A percentile compares a stretch with the other conserved stretches of the same genome.
Conservation (phyloP, 2,113 vertebrate species). For the Speoplatyrhinus poulsoni region DNA sequence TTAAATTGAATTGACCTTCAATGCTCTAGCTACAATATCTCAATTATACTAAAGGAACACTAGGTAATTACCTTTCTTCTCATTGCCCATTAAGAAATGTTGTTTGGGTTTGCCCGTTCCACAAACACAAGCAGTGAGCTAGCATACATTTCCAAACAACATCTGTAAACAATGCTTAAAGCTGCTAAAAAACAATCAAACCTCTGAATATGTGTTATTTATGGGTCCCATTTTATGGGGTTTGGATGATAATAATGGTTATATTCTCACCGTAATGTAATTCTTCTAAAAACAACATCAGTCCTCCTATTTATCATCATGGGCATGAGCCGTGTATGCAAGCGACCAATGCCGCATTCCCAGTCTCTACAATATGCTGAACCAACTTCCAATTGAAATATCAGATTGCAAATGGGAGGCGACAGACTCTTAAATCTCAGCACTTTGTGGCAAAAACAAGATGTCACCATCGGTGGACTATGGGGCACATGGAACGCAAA, state of each 20-base stretch:
- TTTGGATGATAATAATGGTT: background rate
- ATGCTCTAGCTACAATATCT: no score
- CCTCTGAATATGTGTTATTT: no score
- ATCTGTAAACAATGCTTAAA: no score
- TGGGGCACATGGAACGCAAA: background rate
- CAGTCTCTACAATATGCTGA: slow-evolving; percentile 40
- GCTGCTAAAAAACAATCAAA: no score
- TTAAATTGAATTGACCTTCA: background rate
- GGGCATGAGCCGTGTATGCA: slow-evolving; percentile 16
- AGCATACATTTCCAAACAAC: no score
- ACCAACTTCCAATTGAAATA: slow-evolving; percentile 68
- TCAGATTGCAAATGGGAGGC: slow-evolving; percentile 71
- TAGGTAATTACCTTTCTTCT: no score
- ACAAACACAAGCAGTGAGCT: no score
- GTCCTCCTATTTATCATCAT: slow-evolving; percentile 27
- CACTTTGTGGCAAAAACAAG: slow-evolving; percentile 58
- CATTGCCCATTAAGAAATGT: no score
- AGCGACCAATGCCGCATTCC: slow-evolving; percentile 33
- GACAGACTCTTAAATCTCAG: slow-evolving; percentile 69
- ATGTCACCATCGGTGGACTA: slow-evolving; percentile 55
- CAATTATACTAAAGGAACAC: no score
- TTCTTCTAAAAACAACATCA: slow-evolving; percentile 11
- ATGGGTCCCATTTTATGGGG: no score
- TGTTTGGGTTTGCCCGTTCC: no score
- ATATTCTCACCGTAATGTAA: background rate